Evolutionary conservation across 2,797 vertebrate species (phyloP), one percentile per base, ranked within the genome.

Genomic region (Peromyscus melanophrys): DNA sequence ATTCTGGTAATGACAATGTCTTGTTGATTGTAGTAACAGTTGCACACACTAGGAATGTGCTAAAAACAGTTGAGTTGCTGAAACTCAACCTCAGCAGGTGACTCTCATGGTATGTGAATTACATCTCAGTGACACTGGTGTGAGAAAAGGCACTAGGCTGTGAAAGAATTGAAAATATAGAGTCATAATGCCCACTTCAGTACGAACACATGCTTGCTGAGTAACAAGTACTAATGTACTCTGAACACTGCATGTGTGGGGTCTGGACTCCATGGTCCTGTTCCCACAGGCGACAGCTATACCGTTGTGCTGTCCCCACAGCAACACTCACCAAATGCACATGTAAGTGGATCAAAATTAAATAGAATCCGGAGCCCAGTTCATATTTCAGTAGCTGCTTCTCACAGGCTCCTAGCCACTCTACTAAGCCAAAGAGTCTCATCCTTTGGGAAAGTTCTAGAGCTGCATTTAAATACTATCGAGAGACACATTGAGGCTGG

Each of bases 351-450:
- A 61, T 90, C 37, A 34, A 21, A 91, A 61, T 77, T 21, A 67
- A 73, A 67, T 16, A 78, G 46, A 91, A 17, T 65, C 43, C 40
- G 19, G 29, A 37, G 43, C n/a, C 31, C 19, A 19, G 46, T 27
- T 16, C 52, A 5, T 43, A 2, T 57, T 27, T 1, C 31, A 9
- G 10, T 4, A 31, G 37, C 19, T 67, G 49, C 52, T 31, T 85
- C 67, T 88, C 29, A 59, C 59, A 46, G 19, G 57, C 37, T 81
- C 10, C 4, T 14, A 43, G 61, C 37, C 2, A 6, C 12, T 81
- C n/a, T n/a, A 0, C 6, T 12, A 75, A 75, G 29, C 6, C 11
- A 67, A n/a, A 55, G 2, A 37, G 4, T 14, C 8, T 25, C 1
- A 2, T 73, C n/a, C 4, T 4, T 40, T n/a, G 29, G 59, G 40